Base-by-base conservation (phyloP, 92 coral and sea anemone species). In the Paragorgia papillata region DNA sequence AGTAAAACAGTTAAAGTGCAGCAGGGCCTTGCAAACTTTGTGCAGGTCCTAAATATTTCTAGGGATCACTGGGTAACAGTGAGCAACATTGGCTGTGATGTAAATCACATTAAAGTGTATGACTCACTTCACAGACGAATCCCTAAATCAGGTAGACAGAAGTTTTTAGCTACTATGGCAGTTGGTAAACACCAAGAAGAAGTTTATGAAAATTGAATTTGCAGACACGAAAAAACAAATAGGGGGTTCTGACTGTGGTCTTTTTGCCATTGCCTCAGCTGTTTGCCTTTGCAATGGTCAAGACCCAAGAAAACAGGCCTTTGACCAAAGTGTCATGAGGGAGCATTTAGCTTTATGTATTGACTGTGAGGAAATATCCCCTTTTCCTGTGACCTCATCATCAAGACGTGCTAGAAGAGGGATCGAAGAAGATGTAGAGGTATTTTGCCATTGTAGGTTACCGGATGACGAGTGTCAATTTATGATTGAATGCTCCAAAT, bases 251-350 rank as follows among this genome's bases (percentile, higher is more conserved):
- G 58, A 51, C 58, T n/a, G n/a, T n/a, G n/a, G n/a, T n/a, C n/a
- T n/a, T n/a, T n/a, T n/a, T n/a, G n/a, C n/a, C n/a, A n/a, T n/a
- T n/a, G n/a, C n/a, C n/a, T n/a, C n/a, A n/a, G n/a, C n/a, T n/a
- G n/a, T n/a, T n/a, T n/a, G n/a, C 58, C 58, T 51, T 17, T 51
- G 58, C 58, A 51, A 51, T 51, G 58, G 58, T 51, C 9, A 17
- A 17, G 58, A 51, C 19, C 58, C 58, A 51, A 51, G 58, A 3
- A 51, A 17, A 22, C 58, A 51, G 58, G 58, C 20, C 17, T 51
- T 17, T 51, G 58, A 51, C 17, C 58, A 51, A 51, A 51, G 21
- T 17, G 58, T 51, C 26, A 51, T 51, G 6, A 51, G 58, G 58
- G 58, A 51, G 26, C 58, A 51, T 19, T 51, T 51, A 19, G 58